phyloP scores from a whole-genome alignment of 2,888 invertebrate genomes.

The Oscheius myriophilus region DNA sequence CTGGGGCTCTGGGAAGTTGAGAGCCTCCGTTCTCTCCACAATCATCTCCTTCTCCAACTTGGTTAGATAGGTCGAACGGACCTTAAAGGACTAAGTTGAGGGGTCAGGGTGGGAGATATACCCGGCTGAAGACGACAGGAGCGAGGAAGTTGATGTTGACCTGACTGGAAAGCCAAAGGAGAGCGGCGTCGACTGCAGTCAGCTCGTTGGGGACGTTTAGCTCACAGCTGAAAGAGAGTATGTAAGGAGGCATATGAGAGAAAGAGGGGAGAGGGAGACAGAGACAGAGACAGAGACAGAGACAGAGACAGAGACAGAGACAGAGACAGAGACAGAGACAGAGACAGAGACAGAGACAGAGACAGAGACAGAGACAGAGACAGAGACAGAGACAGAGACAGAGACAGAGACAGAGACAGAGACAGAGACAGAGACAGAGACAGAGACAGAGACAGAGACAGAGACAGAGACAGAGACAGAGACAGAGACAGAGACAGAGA shows the following conservation, averaged over 20 bases:
- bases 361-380: too few species aligned
- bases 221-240: constrained; percentile 30
- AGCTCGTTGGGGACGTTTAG: constrained; percentile 35
- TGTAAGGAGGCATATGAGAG: too few species aligned
- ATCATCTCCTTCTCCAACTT: background rate
- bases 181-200: constrained; percentile 37
- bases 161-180: constrained; percentile 41
- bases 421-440: too few species aligned
- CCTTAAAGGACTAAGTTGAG: too few species aligned
- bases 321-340: background rate
- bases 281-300: too few species aligned
- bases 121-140: background rate
- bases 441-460: too few species aligned
- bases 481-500: too few species aligned
- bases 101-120: too few species aligned
- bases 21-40: background rate
- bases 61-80: constrained; percentile 2
- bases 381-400: background rate
- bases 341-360: background rate
- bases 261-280: too few species aligned
- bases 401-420: background rate
- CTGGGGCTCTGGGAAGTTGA: background rate
- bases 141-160: background rate
- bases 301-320: constrained; percentile 1
- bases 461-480: too few species aligned